phyloP scores from a whole-genome alignment of 2,797 vertebrate genomes.

The Parambassis ranga region DNA sequence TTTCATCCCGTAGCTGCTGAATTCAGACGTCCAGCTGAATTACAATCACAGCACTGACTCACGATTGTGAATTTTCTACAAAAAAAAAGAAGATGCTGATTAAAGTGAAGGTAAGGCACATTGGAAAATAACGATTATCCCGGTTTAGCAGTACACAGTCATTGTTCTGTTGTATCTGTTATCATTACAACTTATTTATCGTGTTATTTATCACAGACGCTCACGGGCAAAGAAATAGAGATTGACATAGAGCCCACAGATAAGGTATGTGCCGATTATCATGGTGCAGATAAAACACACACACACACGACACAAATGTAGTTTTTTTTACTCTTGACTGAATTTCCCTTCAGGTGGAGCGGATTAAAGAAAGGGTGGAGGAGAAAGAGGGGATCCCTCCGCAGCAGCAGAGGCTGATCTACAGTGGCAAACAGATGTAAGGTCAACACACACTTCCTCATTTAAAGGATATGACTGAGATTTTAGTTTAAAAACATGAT shows the following conservation, averaged over 20 bases:
- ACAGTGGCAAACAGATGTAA: slow-evolving; percentile 96
- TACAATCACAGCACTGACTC: not conserved
- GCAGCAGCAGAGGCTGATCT: slow-evolving; percentile 93
- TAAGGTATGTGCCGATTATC: slow-evolving; percentile 80
- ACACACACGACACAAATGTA: too few relatives aligned
- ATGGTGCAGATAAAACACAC: not conserved
- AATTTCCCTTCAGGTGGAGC: slow-evolving; percentile 83
- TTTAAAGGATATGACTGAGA: not conserved
- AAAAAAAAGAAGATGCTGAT: slow-evolving; percentile 77
- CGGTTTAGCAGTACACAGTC: not conserved
- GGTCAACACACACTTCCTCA: not conserved
- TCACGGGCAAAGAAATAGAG: slow-evolving; percentile 94
- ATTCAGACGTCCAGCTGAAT: not conserved
- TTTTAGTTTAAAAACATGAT: too few relatives aligned
- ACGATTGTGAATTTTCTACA: not conserved
- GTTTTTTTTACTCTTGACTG: not conserved
- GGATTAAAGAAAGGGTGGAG: slow-evolving; percentile 94
- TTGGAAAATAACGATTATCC: not conserved
- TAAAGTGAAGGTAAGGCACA: slow-evolving; percentile 83
- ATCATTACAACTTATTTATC: not conserved
- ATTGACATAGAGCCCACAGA: slow-evolving; percentile 95
- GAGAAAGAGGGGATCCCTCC: slow-evolving; percentile 96
- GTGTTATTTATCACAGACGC: slow-evolving; percentile 77
- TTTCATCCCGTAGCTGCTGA: not conserved
- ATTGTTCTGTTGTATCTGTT: not conserved